Evolutionary conservation across 2,888 invertebrate species (phyloP).

Genomic region (Axea sp.): DNA sequence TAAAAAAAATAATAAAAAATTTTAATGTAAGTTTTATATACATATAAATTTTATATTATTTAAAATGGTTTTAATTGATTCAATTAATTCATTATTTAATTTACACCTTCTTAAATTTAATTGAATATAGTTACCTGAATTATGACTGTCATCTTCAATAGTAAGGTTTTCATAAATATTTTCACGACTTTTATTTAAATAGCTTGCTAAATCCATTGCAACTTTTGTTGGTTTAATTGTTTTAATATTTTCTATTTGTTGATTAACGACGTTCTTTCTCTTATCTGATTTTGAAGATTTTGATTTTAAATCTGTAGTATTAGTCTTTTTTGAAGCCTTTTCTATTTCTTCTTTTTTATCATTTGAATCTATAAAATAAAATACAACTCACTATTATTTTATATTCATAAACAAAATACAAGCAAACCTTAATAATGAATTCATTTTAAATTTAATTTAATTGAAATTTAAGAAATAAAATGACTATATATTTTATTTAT

Average conservation of each 20-base stretch:
- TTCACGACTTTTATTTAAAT: constrained; percentile 58
- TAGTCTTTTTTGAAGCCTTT: constrained; percentile 43
- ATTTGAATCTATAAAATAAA: constrained; percentile 22
- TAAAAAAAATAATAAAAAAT: too few species aligned
- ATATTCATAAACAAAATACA: too few species aligned
- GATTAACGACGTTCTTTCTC: constrained; percentile 46
- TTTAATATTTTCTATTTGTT: constrained; percentile 37
- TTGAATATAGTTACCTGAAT: too few species aligned
- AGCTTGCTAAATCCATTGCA: constrained; percentile 47
- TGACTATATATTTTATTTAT: too few species aligned
- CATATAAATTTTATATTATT: too few species aligned
- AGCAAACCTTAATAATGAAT: too few species aligned
- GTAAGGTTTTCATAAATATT: constrained; percentile 64
- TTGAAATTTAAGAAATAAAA: too few species aligned
- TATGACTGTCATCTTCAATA: constrained; percentile 18
- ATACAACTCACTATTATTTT: background rate
- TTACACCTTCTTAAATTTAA: too few species aligned
- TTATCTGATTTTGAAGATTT: constrained; percentile 44
- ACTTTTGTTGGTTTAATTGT: constrained; percentile 27
- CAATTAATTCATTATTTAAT: too few species aligned
- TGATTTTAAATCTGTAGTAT: constrained; percentile 48
- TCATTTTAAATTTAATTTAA: too few species aligned
- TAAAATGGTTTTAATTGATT: too few species aligned
- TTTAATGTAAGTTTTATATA: too few species aligned
- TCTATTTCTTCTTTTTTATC: constrained; percentile 58